These are phyloP conservation scores for Tachysurus vachellii DNA, from an alignment of 2,113 vertebrate species.

Conservation along the genomic window DNA sequence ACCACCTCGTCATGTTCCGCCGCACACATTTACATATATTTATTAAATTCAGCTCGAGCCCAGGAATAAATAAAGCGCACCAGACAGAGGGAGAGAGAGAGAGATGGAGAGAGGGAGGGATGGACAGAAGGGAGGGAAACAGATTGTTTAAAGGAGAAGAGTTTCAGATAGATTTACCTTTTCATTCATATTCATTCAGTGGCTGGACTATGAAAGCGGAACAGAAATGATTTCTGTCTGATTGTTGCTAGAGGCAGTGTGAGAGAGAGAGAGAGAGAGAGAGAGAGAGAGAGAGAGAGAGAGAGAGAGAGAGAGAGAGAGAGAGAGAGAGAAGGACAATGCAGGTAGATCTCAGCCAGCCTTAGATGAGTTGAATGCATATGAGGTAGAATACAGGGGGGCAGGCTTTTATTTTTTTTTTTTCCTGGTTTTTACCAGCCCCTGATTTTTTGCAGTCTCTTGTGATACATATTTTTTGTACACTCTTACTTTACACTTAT, in stretches of 20 bases:
- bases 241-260: constrained; percentile 42
- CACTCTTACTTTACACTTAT: background rate
- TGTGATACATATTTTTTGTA: background rate
- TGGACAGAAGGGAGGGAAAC: constrained; percentile 57
- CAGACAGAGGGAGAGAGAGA: constrained; percentile 46
- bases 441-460: background rate
- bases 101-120: background rate
- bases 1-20: constrained; percentile 87
- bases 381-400: background rate
- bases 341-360: background rate
- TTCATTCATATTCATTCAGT: constrained; percentile 76
- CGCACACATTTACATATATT: constrained; percentile 91
- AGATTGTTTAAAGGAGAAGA: constrained; percentile 77
- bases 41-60: constrained; percentile 82
- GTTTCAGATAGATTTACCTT: constrained; percentile 75
- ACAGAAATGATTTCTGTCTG: constrained; percentile 47
- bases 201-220: constrained; percentile 40
- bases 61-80: constrained; percentile 77
- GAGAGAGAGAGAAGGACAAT: constrained; percentile 27
- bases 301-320: constrained; percentile 15
- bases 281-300: background rate
- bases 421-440: background rate
- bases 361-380: constrained; percentile 12
- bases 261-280: constrained; percentile 7
- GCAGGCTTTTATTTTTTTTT: background rate